phyloP scores from a whole-genome alignment of 2,113 vertebrate species.

The Syngnathus scovelli region DNA sequence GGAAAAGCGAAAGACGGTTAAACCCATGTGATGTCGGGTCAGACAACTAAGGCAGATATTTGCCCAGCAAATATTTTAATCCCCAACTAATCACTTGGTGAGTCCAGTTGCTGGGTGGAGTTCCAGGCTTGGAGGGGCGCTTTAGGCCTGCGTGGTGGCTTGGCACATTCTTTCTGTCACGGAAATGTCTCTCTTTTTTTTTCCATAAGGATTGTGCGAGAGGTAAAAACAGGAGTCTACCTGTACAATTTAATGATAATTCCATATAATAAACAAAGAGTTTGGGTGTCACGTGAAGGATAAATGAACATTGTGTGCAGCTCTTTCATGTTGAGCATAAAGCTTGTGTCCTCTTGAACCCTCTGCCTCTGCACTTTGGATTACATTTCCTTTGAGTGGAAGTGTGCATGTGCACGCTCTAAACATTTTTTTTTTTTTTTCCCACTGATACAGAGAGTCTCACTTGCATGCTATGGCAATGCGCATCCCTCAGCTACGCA shows the following conservation, averaged over 20 bases:
- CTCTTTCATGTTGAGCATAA: slow-evolving; percentile 50
- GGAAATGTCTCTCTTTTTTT: slow-evolving; percentile 47
- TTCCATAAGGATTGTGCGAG: slow-evolving; percentile 64
- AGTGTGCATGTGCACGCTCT: slow-evolving; percentile 48
- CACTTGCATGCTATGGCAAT: slow-evolving; percentile 48
- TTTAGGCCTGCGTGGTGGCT: slow-evolving; percentile 52
- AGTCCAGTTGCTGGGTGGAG: slow-evolving; percentile 59
- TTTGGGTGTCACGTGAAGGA: slow-evolving; percentile 29
- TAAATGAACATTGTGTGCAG: slow-evolving; percentile 36
- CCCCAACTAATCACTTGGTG: slow-evolving; percentile 78
- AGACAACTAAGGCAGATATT: slow-evolving; percentile 75
- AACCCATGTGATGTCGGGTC: slow-evolving; percentile 65
- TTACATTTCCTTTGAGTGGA: slow-evolving; percentile 62
- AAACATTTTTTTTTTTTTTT: slow-evolving; percentile 31
- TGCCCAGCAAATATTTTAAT: slow-evolving; percentile 81
- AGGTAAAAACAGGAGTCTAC: slow-evolving; percentile 36
- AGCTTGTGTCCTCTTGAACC: slow-evolving; percentile 50
- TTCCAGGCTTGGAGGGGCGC: slow-evolving; percentile 27
- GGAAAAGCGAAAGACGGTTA: slow-evolving; percentile 64
- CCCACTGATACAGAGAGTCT: slow-evolving; percentile 50
- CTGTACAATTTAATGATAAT: background rate
- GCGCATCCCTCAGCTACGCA: slow-evolving; percentile 49
- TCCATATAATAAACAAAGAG: background rate
- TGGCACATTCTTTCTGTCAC: slow-evolving; percentile 70
- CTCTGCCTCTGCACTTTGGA: slow-evolving; percentile 47